Evolutionary conservation across 1,140 invertebrate genomes (phyloP), one percentile per base, ranked within the genome.

Genomic region (Potamilus streckersoni): DNA sequence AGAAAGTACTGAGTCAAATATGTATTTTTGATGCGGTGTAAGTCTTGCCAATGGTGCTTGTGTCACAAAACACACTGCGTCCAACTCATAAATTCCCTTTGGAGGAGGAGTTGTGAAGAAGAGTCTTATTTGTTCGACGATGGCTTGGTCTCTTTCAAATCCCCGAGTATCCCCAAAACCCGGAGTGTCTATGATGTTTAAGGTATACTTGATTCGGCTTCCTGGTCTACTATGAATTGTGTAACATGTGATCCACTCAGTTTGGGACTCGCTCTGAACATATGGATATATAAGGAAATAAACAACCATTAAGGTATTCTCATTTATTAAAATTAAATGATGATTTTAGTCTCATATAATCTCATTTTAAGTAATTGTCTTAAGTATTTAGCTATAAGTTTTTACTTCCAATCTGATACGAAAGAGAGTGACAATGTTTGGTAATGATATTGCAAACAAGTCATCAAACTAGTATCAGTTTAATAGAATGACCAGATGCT

Each of bases 1-100:
- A 14, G 80, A 38, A 62, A 81, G 60, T 16, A 82, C 77, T 23
- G 78, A 69, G 49, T 82, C 58, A 59, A 82, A 82, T 19, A 82
- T 80, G 63, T 82, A 82, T 20, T 20, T 67, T 67, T 74, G 73
- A 17, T 57, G 20, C 2, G 66, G 13, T 17, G 73, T 74, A 16
- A 74, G 55, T 68, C 73, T 38, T n/a, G 73, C 66, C 61, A 69
- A 66, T 2, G 73, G 73, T 17, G 73, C 73, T 38, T 74, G 69
- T 15, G 69, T 59, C 16, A 74, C 38, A 56, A 74, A 74, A 63
- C 73, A 74, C 16, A 74, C 31, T 2, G 77, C 80, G 73, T 82
- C 80, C 17, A 82, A 74, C n/a, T 49, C 62, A n/a, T 70, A 55
- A 20, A 81, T 62, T 6, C 78, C 80, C 23, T 70, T 65, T 49